Evolutionary conservation across 2,113 vertebrate species (phyloP).

Genomic region (Myrmecobius fasciatus): DNA sequence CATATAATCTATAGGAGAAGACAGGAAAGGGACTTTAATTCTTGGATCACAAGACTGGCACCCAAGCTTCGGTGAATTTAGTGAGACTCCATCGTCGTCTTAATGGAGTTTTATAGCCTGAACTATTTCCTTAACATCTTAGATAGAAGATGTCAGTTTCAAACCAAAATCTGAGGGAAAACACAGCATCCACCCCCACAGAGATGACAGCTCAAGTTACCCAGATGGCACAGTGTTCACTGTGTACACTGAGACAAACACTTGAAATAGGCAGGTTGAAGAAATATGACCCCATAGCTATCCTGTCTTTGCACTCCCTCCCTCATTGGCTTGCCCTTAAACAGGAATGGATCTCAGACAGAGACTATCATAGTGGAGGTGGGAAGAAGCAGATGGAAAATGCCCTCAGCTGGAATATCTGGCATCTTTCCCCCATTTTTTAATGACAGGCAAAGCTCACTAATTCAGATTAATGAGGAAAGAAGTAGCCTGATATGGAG

Average conservation of each 20-base stretch:
- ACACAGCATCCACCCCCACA: not conserved
- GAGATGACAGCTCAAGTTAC: not conserved
- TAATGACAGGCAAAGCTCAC: not conserved
- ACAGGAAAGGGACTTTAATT: not conserved
- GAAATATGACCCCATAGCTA: too few species aligned
- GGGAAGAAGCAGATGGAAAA: rapidly evolving
- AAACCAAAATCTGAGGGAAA: not conserved
- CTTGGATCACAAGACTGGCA: not conserved
- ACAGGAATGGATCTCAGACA: not conserved
- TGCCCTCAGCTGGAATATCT: not conserved
- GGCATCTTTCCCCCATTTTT: not conserved
- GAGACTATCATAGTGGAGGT: not conserved
- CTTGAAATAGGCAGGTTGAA: not conserved
- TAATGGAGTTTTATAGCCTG: not conserved
- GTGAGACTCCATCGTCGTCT: not conserved
- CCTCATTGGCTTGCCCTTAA: too few species aligned
- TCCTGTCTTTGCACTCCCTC: too few species aligned
- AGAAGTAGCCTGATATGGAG: not conserved
- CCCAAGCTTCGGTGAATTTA: not conserved
- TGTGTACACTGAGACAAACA: not conserved
- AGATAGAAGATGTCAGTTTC: not conserved
- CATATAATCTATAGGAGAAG: not conserved
- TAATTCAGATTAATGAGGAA: not conserved
- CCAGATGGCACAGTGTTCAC: not conserved
- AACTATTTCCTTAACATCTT: not conserved